Percentiles rank a stretch among this genome's conserved stretches.
Evolutionary conservation across 2,888 invertebrate species (phyloP).

Genomic region (Diaphora mendica): DNA sequence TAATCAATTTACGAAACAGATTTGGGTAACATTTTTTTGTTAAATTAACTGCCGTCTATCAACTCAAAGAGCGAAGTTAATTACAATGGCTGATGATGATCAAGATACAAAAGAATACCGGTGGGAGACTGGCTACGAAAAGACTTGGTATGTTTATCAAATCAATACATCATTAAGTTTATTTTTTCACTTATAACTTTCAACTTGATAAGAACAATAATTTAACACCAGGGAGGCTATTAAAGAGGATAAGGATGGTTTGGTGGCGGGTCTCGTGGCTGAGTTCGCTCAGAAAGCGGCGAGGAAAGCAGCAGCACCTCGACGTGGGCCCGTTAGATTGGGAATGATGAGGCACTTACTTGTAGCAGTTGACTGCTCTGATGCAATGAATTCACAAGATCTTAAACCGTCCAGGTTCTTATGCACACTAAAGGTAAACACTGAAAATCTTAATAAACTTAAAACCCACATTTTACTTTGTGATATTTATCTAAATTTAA

Average conservation of each 20-base stretch:
- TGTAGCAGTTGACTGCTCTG: constrained; percentile 96
- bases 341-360: constrained; percentile 99
- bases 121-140: constrained; percentile 98
- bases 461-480: background rate
- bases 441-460: background rate
- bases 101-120: constrained; percentile 95
- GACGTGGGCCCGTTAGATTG: constrained; percentile 92
- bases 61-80: background rate
- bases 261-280: constrained; percentile 95
- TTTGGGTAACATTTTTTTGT: background rate
- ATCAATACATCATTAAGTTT: background rate
- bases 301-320: constrained; percentile 90
- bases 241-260: constrained; percentile 97
- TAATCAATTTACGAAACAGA: background rate
- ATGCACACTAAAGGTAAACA: constrained; percentile 93
- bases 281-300: constrained; percentile 97
- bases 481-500: background rate
- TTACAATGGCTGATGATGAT: constrained; percentile 91
- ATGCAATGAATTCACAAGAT: constrained; percentile 97
- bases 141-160: constrained; percentile 91
- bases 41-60: background rate
- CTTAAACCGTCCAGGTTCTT: constrained; percentile 96
- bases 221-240: constrained; percentile 93
- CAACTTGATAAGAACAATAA: background rate
- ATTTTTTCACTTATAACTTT: background rate